Evolutionary conservation across 2,113 vertebrate species (phyloP).

Genomic region (Otolemur garnettii): DNA sequence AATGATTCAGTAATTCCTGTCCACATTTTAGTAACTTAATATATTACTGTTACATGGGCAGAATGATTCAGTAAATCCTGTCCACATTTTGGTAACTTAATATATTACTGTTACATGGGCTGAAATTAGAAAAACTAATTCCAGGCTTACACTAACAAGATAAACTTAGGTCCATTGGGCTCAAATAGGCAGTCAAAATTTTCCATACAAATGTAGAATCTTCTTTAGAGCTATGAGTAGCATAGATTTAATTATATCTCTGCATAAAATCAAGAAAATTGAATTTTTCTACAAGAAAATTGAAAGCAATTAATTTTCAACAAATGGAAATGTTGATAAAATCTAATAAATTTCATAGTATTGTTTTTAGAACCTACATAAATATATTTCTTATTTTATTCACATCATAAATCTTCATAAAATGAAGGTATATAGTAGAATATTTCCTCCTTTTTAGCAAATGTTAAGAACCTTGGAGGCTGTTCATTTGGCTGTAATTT

Average conservation of each 20-base stretch:
- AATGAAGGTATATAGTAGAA: background rate
- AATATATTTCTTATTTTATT: conserved; percentile 20
- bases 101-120: background rate
- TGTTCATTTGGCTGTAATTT: background rate
- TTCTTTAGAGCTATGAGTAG: background rate
- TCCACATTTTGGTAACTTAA: background rate
- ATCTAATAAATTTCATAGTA: background rate
- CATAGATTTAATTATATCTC: background rate
- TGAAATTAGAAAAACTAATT: background rate
- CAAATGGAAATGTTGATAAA: background rate
- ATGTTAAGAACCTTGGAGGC: background rate
- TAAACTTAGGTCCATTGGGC: background rate
- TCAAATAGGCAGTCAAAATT: background rate
- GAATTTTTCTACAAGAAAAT: background rate
- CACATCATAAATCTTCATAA: background rate
- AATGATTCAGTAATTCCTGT: background rate
- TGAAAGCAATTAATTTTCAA: background rate
- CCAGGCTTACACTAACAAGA: background rate
- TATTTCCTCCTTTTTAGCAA: background rate
- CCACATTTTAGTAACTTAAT: background rate
- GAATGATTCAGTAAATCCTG: background rate
- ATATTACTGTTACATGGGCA: background rate
- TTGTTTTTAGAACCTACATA: background rate
- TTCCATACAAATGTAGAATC: no score
- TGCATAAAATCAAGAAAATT: background rate